Base-by-base conservation (phyloP, 64 coral and sea anemone species). In the Platygyra sinensis region DNA sequence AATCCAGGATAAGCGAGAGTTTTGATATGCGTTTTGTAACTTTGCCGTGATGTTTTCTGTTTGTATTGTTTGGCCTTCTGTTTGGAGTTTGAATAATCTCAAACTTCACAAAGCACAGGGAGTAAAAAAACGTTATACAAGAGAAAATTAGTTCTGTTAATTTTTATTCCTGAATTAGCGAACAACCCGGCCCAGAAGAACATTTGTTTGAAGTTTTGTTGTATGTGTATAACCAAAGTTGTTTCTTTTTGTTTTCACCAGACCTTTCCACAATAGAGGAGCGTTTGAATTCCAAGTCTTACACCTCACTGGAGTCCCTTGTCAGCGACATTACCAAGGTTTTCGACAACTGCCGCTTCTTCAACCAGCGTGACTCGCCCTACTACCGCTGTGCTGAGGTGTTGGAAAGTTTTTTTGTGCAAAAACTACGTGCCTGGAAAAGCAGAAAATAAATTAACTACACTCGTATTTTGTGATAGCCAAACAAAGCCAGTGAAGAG, bases 331-430 rank as follows among this genome's bases (percentile, higher is more conserved):
- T 99, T 38, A 93, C 97, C 10, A 93, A 73, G 76, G 96, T 99
- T 59, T 99, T 99, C 62, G 94, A 99, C 72, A 99, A 99, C 85
- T 99, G 97, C 80, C 91, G 97, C 10, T 93, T 91, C 50, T 99
- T 93, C 76, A 99, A 99, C 39, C 88, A 91, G 8, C 90, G 90
- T 80, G 97, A 99, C 67, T 95, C 97, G 1, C 91, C 97, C 0
- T 99, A 96, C 64, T 99, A 99, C 78, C 97, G 97, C 89, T 99
- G 97, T 89, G 97, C 97, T 76, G 97, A 99, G 89, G 97, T 99
- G 28, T 71, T 99, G 73, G 97, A 99, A 49, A 92, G 94, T 25
- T 95, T 99, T 33, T 99, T 99, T 78, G 97, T 99, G 10, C 94
- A 99, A 52, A 99, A 96, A 77, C 91, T 99, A 33, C 88, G 91